Evolutionary conservation across 2,113 vertebrate species (phyloP).

Genomic region (Aegotheles bennettii): DNA sequence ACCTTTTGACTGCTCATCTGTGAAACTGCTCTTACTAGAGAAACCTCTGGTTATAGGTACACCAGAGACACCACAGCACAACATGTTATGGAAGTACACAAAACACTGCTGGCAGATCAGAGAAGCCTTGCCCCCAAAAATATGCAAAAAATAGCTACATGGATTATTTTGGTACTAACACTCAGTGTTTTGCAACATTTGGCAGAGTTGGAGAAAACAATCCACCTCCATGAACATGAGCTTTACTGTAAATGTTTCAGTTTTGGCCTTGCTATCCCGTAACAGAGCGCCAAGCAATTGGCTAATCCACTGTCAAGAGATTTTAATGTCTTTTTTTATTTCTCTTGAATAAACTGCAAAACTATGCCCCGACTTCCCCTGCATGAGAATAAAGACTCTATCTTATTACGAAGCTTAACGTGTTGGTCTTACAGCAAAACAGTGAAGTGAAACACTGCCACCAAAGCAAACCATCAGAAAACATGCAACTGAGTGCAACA

Average conservation of each 20-base stretch:
- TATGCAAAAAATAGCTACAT: neutral
- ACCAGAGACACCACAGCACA: neutral
- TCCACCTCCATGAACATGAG: neutral
- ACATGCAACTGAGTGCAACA: neutral
- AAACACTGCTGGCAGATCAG: neutral
- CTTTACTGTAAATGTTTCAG: neutral
- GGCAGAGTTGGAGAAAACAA: neutral
- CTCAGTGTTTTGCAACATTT: neutral
- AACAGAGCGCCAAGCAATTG: neutral
- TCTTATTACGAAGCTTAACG: neutral
- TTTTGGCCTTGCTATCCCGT: neutral
- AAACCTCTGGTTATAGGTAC: neutral
- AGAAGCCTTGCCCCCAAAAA: neutral
- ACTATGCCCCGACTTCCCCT: neutral
- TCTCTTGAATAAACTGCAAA: neutral
- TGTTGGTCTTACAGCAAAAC: slow-evolving; percentile 26
- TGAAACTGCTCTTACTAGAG: neutral
- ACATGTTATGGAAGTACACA: neutral
- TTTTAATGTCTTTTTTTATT: neutral
- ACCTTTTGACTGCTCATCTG: neutral
- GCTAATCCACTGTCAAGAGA: neutral
- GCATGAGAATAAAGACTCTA: neutral
- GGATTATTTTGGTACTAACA: neutral
- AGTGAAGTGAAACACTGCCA: neutral
- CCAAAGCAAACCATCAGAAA: neutral